Evolutionary conservation across 2,888 invertebrate genomes (phyloP).

Genomic region (Gasteruption jaculator): DNA sequence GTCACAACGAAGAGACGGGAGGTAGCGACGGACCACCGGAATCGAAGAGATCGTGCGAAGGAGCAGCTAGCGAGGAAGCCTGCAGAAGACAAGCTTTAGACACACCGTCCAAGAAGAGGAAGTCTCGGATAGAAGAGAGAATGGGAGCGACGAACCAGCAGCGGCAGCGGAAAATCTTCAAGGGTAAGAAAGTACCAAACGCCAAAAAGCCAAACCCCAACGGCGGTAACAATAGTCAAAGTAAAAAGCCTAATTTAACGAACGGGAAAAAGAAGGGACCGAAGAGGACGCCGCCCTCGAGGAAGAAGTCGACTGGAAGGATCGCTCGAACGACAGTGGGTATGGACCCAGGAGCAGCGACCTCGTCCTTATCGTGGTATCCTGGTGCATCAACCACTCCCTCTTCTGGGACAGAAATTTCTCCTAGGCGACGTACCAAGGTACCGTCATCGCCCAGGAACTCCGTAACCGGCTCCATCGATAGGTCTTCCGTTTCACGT

Average conservation of each 20-base stretch:
- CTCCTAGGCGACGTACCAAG: conserved; percentile 20
- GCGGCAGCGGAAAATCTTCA: conserved; percentile 19
- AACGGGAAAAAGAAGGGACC: conserved; percentile 34
- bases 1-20: conserved; percentile 10
- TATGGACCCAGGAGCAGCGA: conserved; percentile 24
- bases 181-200: conserved; percentile 23
- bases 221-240: conserved; percentile 27
- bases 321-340: conserved; percentile 23
- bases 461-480: conserved; percentile 11
- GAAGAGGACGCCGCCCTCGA: conserved; percentile 26
- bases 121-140: conserved; percentile 55
- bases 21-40: conserved; percentile 25
- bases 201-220: conserved; percentile 29
- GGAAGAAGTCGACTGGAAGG: conserved; percentile 28
- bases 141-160: conserved; percentile 26
- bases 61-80: conserved; percentile 38
- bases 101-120: conserved; percentile 41
- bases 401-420: conserved; percentile 23
- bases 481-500: not conserved
- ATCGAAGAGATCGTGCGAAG: conserved; percentile 42
- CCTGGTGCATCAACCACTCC: conserved; percentile 27
- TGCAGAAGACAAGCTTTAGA: conserved; percentile 37
- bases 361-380: conserved; percentile 30
- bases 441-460: conserved; percentile 19
- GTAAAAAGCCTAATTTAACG: conserved; percentile 35